phyloP scores from a whole-genome alignment of 2,113 vertebrate species.

The Nansenia antarctica region DNA sequence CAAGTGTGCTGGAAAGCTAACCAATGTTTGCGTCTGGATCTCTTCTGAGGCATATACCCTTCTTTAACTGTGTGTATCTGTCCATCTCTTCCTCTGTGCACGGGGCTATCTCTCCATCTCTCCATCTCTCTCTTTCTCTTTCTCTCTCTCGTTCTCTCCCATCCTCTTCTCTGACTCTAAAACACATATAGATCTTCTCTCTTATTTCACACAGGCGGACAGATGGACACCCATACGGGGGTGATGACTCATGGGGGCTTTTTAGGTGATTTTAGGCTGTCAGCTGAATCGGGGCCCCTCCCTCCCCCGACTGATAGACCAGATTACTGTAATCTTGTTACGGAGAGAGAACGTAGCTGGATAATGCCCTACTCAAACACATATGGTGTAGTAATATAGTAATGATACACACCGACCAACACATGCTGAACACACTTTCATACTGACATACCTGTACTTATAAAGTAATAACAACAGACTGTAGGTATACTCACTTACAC shows the following conservation, averaged over 20 bases:
- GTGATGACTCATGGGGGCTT: constrained; percentile 13
- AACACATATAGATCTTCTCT: constrained; percentile 3
- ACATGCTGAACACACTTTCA: neutral
- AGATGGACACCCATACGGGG: constrained; percentile 7
- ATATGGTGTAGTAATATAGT: neutral
- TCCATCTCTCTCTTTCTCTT: neutral
- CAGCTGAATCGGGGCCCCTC: neutral
- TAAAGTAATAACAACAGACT: no score
- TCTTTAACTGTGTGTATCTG: neutral
- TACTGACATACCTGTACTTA: no score
- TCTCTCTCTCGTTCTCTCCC: neutral
- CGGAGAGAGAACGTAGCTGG: constrained; percentile 9
- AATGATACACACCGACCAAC: neutral
- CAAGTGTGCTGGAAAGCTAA: neutral
- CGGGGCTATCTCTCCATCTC: constrained; percentile 9
- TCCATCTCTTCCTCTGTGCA: neutral
- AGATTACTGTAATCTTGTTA: constrained; percentile 52
- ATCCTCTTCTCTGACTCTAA: neutral
- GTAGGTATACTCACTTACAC: no score
- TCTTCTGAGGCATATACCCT: neutral
- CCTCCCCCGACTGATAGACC: neutral
- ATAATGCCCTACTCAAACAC: constrained; percentile 11
- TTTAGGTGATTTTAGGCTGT: constrained; percentile 11
- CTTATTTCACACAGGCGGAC: constrained; percentile 19
- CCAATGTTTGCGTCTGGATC: constrained; percentile 2